Evolutionary conservation across 2,797 vertebrate genomes (phyloP).

Genomic region (Crax fasciolata): DNA sequence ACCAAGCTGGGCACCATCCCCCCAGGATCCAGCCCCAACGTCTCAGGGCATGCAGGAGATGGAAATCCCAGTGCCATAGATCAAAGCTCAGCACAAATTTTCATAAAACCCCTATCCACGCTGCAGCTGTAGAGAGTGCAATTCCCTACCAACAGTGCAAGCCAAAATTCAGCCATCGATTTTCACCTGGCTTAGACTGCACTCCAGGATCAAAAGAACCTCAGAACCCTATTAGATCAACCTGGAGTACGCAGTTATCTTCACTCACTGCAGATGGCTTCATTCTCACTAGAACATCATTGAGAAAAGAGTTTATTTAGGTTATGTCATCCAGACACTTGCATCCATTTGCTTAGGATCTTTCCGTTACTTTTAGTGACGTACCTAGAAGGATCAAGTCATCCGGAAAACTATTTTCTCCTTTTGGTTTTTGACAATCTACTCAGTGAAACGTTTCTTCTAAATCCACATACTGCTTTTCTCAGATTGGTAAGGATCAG

Average conservation of each 20-base stretch:
- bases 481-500: neutral
- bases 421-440: slow-evolving; percentile 19
- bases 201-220: neutral
- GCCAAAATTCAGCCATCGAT: neutral
- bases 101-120: rapidly evolving
- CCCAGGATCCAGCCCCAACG: neutral
- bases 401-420: slow-evolving; percentile 37
- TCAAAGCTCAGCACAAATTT: neutral
- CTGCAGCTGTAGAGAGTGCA: neutral
- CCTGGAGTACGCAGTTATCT: neutral
- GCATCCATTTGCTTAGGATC: neutral
- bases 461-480: neutral
- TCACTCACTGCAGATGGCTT: neutral
- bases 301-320: neutral
- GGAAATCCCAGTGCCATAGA: neutral
- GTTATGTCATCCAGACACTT: neutral
- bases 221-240: neutral
- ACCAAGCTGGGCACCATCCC: neutral
- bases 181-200: neutral
- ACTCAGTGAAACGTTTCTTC: slow-evolving; percentile 31
- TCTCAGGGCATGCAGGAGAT: neutral
- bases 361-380: neutral
- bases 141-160: neutral
- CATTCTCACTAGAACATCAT: neutral
- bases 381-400: neutral